These are phyloP conservation scores for Petrocephalus schoutedeni DNA, from an alignment of 2,797 vertebrate genomes.

Conservation along the genomic window DNA sequence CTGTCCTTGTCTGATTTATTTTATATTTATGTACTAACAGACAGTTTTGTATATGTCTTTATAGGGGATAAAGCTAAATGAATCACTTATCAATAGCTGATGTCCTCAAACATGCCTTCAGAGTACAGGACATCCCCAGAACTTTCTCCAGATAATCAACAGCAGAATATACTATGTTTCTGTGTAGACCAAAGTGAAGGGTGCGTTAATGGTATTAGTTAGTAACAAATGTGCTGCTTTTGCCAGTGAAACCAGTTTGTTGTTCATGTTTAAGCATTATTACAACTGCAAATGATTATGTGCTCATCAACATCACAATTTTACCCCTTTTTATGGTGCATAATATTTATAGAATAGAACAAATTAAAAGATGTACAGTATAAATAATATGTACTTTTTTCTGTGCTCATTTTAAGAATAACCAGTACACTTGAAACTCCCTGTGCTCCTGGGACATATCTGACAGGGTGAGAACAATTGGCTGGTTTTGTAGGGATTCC, in stretches of 20 bases:
- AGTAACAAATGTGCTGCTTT: not conserved
- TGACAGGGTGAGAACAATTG: not conserved
- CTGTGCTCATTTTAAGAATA: not conserved
- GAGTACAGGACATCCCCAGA: not conserved
- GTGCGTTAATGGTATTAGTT: not conserved
- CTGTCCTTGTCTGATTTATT: conserved; percentile 13
- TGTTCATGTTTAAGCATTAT: not conserved
- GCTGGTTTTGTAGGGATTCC: not conserved
- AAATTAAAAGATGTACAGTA: not conserved
- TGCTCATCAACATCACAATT: not conserved
- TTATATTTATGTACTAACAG: conserved; percentile 11
- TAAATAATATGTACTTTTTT: not conserved
- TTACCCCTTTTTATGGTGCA: not conserved
- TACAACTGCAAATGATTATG: not conserved
- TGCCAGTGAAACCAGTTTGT: not conserved
- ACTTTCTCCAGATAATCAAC: not conserved
- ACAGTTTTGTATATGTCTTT: conserved; percentile 1
- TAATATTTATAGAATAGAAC: not conserved
- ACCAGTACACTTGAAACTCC: not conserved
- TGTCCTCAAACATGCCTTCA: not conserved
- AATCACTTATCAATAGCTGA: conserved; percentile 3
- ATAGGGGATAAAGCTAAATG: not conserved
- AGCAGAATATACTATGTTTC: not conserved
- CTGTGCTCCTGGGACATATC: not conserved
- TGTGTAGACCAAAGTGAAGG: not conserved